Conservation (phyloP, 2,797 vertebrate species). For the Myotis vivesi region DNA sequence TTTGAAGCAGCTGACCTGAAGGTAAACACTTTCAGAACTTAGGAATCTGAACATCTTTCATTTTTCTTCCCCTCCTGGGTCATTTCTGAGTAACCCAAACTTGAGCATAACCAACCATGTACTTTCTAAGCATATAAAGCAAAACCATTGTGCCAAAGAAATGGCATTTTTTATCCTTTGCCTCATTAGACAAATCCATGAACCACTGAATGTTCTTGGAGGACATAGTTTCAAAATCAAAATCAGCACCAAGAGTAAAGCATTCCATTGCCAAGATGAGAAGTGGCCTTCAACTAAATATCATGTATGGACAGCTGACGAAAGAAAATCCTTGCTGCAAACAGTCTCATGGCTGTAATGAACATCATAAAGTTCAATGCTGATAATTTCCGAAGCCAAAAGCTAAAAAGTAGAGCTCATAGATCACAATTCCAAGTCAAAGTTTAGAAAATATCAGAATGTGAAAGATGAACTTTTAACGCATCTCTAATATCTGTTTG, state of each 20-base stretch:
- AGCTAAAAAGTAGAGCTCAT: neutral
- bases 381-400: neutral
- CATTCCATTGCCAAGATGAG: neutral
- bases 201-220: neutral
- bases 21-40: slow-evolving; percentile 42
- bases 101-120: slow-evolving; percentile 10
- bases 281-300: neutral
- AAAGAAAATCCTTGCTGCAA: slow-evolving; percentile 40
- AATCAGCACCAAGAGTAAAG: neutral
- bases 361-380: slow-evolving; percentile 16
- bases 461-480: slow-evolving; percentile 3
- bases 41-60: slow-evolving; percentile 24
- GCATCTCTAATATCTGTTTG: neutral
- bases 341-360: neutral
- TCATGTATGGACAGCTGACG: neutral
- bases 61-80: slow-evolving; percentile 17
- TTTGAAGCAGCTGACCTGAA: slow-evolving; percentile 46
- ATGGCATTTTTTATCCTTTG: neutral
- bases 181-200: slow-evolving; percentile 3
- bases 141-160: neutral
- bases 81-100: slow-evolving; percentile 12
- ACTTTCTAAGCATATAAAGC: neutral
- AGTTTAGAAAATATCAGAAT: neutral
- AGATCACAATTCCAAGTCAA: neutral
- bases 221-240: slow-evolving; percentile 3